Conservation (phyloP, 2,113 vertebrate genomes). For the Mixornis gularis region DNA sequence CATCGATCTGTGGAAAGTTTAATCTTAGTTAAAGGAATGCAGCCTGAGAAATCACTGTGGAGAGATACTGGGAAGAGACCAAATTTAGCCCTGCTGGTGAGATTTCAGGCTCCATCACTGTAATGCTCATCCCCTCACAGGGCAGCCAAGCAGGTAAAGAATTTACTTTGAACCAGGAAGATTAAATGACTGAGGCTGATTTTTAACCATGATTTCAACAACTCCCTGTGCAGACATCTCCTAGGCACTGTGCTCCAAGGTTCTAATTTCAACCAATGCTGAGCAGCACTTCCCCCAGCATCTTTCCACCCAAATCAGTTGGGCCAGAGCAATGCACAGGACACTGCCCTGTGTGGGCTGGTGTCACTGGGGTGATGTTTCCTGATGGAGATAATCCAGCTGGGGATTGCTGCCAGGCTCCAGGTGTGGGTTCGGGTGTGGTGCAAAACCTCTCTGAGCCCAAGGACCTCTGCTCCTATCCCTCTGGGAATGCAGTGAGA, state of each 20-base stretch:
- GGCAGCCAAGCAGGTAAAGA: not conserved
- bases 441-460: not conserved
- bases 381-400: not conserved
- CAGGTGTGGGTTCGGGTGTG: not conserved
- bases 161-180: not conserved
- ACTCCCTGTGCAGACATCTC: not conserved
- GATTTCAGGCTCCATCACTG: not conserved
- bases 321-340: not conserved
- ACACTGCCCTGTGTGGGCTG: not conserved
- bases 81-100: not conserved
- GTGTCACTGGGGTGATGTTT: not conserved
- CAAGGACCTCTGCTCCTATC: not conserved
- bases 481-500: not conserved
- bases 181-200: not conserved
- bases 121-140: not conserved
- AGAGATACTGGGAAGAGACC: not conserved
- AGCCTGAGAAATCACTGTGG: not conserved
- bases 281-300: not conserved
- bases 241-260: not conserved
- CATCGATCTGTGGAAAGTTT: not conserved
- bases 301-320: accelerated
- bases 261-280: accelerated
- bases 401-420: not conserved
- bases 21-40: not conserved
- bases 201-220: not conserved